phyloP scores from a whole-genome alignment of 2,797 vertebrate genomes.

The Phoxinus dragarum region DNA sequence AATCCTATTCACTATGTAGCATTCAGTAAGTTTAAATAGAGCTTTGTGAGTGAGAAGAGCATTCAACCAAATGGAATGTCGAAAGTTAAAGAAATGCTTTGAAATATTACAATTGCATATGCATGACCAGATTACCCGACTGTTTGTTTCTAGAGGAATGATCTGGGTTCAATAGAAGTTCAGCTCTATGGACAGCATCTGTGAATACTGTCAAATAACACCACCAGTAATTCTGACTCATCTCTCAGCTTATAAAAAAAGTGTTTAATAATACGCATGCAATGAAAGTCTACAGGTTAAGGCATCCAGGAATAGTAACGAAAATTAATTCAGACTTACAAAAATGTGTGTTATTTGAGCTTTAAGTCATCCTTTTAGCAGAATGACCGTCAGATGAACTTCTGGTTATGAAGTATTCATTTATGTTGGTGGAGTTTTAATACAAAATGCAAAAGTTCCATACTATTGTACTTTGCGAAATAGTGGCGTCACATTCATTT shows the following conservation, averaged over 20 bases:
- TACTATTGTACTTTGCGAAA: neutral
- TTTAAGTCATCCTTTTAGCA: slow-evolving; percentile 4
- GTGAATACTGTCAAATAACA: neutral
- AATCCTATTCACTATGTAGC: slow-evolving; percentile 26
- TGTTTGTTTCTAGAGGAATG: slow-evolving; percentile 13
- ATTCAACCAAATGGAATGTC: neutral
- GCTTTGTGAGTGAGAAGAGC: slow-evolving; percentile 2
- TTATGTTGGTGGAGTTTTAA: neutral
- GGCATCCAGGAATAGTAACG: neutral
- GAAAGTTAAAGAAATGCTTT: slow-evolving; percentile 10
- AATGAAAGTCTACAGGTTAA: slow-evolving; percentile 3
- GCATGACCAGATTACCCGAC: slow-evolving; percentile 6
- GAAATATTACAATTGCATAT: slow-evolving; percentile 7
- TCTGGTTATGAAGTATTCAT: slow-evolving; percentile 1
- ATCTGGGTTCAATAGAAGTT: slow-evolving; percentile 30
- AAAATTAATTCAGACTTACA: neutral
- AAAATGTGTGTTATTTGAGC: slow-evolving; percentile 8
- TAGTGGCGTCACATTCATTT: neutral
- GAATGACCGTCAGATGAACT: neutral
- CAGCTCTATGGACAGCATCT: neutral
- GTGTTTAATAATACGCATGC: neutral
- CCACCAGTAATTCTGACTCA: slow-evolving; percentile 18
- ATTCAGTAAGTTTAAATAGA: neutral
- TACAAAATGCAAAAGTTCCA: neutral
- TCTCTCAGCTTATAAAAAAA: neutral